Base-by-base conservation (phyloP, 2,888 invertebrate genomes). In the Morpho deidamia region DNA sequence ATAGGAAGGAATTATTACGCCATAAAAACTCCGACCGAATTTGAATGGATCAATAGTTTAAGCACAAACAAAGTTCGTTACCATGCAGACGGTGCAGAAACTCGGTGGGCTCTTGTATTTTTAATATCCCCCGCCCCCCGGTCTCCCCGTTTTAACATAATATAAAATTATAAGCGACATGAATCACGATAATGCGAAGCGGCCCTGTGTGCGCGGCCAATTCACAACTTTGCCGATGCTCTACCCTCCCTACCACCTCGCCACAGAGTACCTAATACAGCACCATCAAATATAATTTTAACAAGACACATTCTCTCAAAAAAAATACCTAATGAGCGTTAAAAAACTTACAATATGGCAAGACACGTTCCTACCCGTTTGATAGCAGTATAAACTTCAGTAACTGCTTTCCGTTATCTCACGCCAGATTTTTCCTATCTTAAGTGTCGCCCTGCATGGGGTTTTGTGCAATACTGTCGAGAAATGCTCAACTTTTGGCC, bases 141-240 rank as follows among this genome's bases (percentile, higher is more conserved):
- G 57, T 63, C 74, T 74, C 75, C 76, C 78, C 76, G 78, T 77
- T 86, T 87, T 87, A 88, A 88, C 87, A 87, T 88, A 86, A 88
- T 87, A 88, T 86, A 88, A 88, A 88, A 88, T 88, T 88, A 88
- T 86, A 88, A 88, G 82, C 82, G 86, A 83, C 85, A 86, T 88
- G 86, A 88, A 88, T 88, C 88, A 88, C 83, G 85, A 86, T 88
- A 86, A 86, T 84, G 84, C 83, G 80, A 76, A 72, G 78, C 74
- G 78, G 74, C 74, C 70, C 76, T 79, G 81, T 77, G 78, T 78
- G 79, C 79, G 84, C 79, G 81, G 84, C 86, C 82, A 84, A 86
- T 87, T 86, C 86, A 84, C 85, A 86, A 86, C 72, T 87, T 84
- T 72, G 74, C 72, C 70, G 74, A 71, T 74, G 66, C 74, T 68